Conservation (phyloP, 2,113 vertebrate species). For the Xiphophorus couchianus region DNA sequence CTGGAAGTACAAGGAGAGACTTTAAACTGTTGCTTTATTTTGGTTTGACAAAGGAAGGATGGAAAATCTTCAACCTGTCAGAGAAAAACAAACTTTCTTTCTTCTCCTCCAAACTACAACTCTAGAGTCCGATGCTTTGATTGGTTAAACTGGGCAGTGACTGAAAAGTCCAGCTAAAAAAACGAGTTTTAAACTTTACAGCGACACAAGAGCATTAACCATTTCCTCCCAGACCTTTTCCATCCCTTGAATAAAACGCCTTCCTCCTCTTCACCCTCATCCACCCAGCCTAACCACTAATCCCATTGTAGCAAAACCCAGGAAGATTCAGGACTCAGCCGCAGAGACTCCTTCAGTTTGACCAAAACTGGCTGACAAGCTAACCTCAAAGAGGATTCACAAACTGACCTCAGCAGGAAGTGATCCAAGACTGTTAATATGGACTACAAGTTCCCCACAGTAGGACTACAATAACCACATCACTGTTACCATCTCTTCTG, state of each 20-base stretch:
- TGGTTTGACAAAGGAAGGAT: background rate
- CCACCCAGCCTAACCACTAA: constrained; percentile 26
- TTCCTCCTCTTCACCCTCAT: constrained; percentile 26
- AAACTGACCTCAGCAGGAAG: constrained; percentile 55
- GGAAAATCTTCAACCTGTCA: background rate
- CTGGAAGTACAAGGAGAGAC: background rate
- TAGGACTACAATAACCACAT: constrained; percentile 68
- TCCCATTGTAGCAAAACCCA: constrained; percentile 32
- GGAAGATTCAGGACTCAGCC: constrained; percentile 43
- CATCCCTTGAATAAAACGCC: constrained; percentile 17
- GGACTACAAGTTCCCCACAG: constrained; percentile 52
- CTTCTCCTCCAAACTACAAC: background rate
- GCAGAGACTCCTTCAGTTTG: constrained; percentile 36
- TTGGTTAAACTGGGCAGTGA: background rate
- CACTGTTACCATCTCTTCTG: constrained; percentile 72
- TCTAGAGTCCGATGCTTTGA: background rate
- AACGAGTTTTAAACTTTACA: background rate
- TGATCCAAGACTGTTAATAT: constrained; percentile 57
- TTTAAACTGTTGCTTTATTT: background rate
- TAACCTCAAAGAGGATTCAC: constrained; percentile 43
- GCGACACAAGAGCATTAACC: too few species aligned
- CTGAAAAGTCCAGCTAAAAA: background rate
- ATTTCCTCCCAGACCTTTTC: too few species aligned
- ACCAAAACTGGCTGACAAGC: constrained; percentile 44
- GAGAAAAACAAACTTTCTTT: background rate